These are phyloP conservation scores for Furcula furcula DNA, from an alignment of 2,888 invertebrate genomes.

Conservation along the genomic window DNA sequence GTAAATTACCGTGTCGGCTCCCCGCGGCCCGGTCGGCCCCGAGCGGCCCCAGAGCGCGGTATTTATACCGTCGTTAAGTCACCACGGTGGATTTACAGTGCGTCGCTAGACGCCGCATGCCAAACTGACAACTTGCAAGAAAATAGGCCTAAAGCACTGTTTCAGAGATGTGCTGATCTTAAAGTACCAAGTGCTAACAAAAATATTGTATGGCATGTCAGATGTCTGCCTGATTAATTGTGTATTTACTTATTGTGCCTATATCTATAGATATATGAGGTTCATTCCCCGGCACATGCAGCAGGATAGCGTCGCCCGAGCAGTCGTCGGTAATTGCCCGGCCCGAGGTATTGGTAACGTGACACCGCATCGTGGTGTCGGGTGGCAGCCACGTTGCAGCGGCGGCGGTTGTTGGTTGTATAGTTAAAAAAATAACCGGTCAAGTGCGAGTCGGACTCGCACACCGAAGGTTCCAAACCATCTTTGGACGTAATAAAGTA, in stretches of 20 bases:
- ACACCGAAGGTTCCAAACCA: too few species aligned
- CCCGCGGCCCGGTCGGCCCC: conserved; percentile 3
- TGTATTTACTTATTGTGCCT: too few species aligned
- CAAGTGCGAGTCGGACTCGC: too few species aligned
- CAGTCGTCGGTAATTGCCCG: conserved; percentile 2
- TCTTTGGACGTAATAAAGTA: too few species aligned
- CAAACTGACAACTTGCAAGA: neutral
- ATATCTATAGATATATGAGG: too few species aligned
- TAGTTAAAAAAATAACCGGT: too few species aligned
- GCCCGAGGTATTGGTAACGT: conserved; percentile 39
- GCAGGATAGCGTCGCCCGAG: neutral
- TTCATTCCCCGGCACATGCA: neutral
- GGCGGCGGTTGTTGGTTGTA: conserved; percentile 2
- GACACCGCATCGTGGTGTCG: conserved; percentile 33
- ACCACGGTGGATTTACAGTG: conserved; percentile 47
- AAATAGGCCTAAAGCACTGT: neutral
- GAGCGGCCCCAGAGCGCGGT: conserved; percentile 22
- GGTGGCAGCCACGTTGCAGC: conserved; percentile 8
- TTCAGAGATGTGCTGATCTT: neutral
- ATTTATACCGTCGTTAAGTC: conserved; percentile 63
- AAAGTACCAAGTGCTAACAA: too few species aligned
- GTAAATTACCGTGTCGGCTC: conserved; percentile 39
- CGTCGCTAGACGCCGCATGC: conserved; percentile 4
- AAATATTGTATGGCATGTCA: too few species aligned
- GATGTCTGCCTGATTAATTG: too few species aligned